Percentiles rank a stretch among this genome's conserved stretches.
These are phyloP conservation scores for Mechanitis messenoides DNA, from an alignment of 2,888 invertebrate genomes.

Conservation along the genomic window DNA sequence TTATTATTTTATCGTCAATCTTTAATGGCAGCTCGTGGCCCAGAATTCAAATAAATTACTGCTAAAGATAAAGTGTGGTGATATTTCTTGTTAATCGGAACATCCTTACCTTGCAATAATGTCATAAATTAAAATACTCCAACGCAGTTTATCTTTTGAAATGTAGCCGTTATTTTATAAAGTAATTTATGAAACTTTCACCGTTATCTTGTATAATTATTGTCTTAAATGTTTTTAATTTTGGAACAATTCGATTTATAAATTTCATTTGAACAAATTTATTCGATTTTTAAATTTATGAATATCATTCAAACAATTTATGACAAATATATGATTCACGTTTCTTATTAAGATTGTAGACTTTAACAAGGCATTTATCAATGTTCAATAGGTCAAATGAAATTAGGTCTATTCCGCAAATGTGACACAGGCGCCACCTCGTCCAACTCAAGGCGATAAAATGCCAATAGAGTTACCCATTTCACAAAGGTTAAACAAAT, in stretches of 20 bases:
- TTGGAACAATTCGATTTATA: no score
- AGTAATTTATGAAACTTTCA: constrained; percentile 27
- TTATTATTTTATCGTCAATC: constrained; percentile 16
- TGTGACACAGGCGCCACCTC: constrained; percentile 32
- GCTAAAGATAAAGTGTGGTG: constrained; percentile 23
- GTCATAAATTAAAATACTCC: constrained; percentile 26
- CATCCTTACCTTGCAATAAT: constrained; percentile 26
- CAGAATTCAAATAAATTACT: constrained; percentile 10
- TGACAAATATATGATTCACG: no score
- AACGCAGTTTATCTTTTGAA: constrained; percentile 18
- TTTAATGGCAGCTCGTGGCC: constrained; percentile 9
- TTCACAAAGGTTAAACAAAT: no score
- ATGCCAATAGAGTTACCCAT: constrained; percentile 25
- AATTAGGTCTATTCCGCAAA: constrained; percentile 34
- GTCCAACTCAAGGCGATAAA: constrained; percentile 31
- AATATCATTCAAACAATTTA: no score
- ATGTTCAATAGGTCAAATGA: constrained; percentile 33
- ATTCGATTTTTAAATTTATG: no score
- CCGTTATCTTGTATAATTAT: constrained; percentile 4
- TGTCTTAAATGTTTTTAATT: neutral
- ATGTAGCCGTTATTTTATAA: constrained; percentile 16
- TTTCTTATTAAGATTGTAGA: neutral
- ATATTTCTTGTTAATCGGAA: constrained; percentile 28
- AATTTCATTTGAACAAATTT: no score
- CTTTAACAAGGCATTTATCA: constrained; percentile 6